Base-by-base conservation (phyloP, 2,113 vertebrate genomes). In the Fulica atra region DNA sequence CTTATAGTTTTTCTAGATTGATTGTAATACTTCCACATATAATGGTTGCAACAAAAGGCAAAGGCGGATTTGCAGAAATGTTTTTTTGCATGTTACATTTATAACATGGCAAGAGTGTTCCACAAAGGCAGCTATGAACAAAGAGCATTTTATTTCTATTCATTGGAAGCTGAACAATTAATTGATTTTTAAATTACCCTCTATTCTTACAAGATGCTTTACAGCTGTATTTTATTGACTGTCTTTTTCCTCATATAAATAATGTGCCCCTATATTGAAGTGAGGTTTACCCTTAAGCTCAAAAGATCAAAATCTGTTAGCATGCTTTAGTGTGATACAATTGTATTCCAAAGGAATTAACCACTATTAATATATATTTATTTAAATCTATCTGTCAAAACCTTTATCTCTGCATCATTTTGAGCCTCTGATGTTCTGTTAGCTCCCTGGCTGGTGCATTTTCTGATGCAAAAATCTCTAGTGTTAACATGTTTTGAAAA, bases 111-210 rank as follows among this genome's bases (percentile, higher is more conserved):
- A 80, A 80, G 44, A 42, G 24, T 54, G 14, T 53, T 89, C 29
- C 48, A 86, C 53, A 86, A 86, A 84, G 33, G 11, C 26, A 78
- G 4, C 16, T 56, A 10, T 42, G 31, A 78, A 81, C 85, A 88
- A 82, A 83, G 17, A 76, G 33, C 7, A 31, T 53, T 77, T 70
- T 61, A 56, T 59, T 92, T 80, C 44, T 78, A 19, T 73, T 86
- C 65, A 74, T 19, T 78, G 38, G 33, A 81, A 89, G 46, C 42
- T 64, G 77, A 60, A 60, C 42, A 92, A 83, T 56, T 51, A 4
- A 91, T 91, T 81, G 86, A 93, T 86, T 95, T 94, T 86, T 60
- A 81, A 92, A 81, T 86, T 92, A 71, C 7, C 16, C 9, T 86
- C 64, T 29, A 68, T 95, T 93, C 69, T 92, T 89, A 64, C 29